Evolutionary conservation across 2,888 invertebrate genomes (phyloP).

Genomic region (Keiferia lycopersicella): DNA sequence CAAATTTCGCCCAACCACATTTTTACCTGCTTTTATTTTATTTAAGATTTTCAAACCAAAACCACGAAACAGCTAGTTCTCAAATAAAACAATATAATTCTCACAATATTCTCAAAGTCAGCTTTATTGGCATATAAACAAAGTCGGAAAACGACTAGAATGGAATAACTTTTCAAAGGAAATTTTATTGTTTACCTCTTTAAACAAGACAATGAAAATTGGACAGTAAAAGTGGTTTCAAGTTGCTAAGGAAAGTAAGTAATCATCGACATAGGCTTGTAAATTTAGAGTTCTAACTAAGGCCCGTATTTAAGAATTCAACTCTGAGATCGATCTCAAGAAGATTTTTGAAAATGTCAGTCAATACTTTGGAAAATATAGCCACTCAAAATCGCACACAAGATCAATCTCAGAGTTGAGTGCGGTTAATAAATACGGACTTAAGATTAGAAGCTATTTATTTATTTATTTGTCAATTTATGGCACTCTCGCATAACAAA

Average conservation of each 20-base stretch:
- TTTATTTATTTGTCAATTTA: no score
- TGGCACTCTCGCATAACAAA: no score
- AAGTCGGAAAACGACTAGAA: conserved; percentile 17
- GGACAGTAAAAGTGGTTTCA: not conserved
- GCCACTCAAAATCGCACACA: no score
- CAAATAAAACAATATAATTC: conserved; percentile 25
- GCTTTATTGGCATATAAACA: conserved; percentile 33
- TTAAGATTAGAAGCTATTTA: no score
- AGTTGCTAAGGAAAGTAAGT: not conserved
- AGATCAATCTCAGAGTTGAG: no score
- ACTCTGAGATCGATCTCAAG: no score
- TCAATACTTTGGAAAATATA: no score
- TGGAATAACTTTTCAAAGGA: not conserved
- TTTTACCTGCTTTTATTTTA: not conserved
- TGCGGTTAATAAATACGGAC: no score
- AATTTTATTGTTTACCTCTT: not conserved
- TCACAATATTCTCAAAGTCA: conserved; percentile 25
- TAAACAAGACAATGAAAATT: not conserved
- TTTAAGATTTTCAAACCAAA: not conserved
- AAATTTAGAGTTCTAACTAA: no score
- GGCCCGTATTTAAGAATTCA: no score
- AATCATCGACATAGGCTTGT: not conserved
- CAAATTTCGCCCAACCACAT: no score
- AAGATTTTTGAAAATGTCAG: no score
- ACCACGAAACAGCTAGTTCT: not conserved